These are phyloP conservation scores for Chlorops oryzae DNA, from an alignment of 1,140 invertebrate species.

Conservation along the genomic window DNA sequence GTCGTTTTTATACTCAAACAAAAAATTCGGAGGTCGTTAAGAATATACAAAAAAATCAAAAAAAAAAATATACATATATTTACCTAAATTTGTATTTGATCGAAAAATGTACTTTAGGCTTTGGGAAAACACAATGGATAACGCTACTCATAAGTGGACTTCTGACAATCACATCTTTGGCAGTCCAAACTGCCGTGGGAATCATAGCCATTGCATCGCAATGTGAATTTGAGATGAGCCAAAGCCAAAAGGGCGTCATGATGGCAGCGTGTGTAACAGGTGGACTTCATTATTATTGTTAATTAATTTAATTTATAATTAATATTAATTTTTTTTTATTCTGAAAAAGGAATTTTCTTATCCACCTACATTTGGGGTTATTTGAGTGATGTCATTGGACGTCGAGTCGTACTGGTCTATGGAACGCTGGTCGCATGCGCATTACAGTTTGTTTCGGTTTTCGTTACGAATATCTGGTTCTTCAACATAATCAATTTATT, in stretches of 20 bases:
- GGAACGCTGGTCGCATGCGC: slow-evolving; percentile 32
- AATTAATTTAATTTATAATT: too few relatives aligned
- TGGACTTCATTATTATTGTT: slow-evolving; percentile 6
- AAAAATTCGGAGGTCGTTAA: too few relatives aligned
- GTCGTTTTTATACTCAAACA: too few relatives aligned
- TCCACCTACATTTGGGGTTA: slow-evolving; percentile 53
- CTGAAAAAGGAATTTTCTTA: slow-evolving; percentile 37
- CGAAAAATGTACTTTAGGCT: too few relatives aligned
- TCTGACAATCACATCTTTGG: slow-evolving; percentile 34
- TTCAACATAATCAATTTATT: slow-evolving; percentile 53
- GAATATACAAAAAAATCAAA: too few relatives aligned
- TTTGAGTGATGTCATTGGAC: slow-evolving; percentile 50
- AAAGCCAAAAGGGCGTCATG: slow-evolving; percentile 38
- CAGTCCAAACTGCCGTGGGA: slow-evolving; percentile 32
- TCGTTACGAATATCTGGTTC: slow-evolving; percentile 51
- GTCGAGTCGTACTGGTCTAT: slow-evolving; percentile 48
- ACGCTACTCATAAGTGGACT: slow-evolving; percentile 47
- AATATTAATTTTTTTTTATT: too few relatives aligned
- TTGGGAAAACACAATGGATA: slow-evolving; percentile 54
- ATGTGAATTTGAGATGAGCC: slow-evolving; percentile 47
- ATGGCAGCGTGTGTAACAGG: slow-evolving; percentile 48
- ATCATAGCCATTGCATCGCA: slow-evolving; percentile 43
- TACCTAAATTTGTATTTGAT: too few relatives aligned
- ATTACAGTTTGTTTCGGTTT: slow-evolving; percentile 48
- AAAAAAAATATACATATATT: too few relatives aligned